A percentile compares a stretch with the other conserved stretches of the same genome.
phyloP scores from a whole-genome alignment of 2,888 invertebrate genomes.

The Girardia tigrina region DNA sequence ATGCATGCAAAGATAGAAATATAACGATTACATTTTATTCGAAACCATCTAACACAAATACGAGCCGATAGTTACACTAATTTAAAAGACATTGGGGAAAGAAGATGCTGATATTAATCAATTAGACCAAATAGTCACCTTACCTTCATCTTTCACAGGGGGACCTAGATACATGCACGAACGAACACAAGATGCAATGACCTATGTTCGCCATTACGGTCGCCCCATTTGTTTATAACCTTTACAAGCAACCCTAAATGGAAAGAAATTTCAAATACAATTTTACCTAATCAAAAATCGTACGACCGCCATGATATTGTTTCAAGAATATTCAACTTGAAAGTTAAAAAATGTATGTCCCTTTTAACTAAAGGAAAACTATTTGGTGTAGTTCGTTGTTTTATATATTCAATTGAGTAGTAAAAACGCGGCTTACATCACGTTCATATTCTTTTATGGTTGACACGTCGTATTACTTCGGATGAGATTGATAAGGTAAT shows the following conservation, averaged over 20 bases:
- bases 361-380: conserved; percentile 37
- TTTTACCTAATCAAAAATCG: conserved; percentile 33
- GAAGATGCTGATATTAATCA: conserved; percentile 37
- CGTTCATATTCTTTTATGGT: conserved; percentile 40
- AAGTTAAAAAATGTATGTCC: conserved; percentile 35
- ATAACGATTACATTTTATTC: too few relatives aligned
- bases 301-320: conserved; percentile 36
- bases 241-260: conserved; percentile 38
- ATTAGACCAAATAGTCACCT: conserved; percentile 29
- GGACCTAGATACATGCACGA: conserved; percentile 46
- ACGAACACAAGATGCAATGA: conserved; percentile 50
- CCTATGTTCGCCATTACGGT: conserved; percentile 49
- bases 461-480: conserved; percentile 39
- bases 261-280: conserved; percentile 35
- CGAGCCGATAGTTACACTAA: conserved; percentile 39
- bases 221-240: conserved; percentile 47
- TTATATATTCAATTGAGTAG: conserved; percentile 41
- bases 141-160: conserved; percentile 43
- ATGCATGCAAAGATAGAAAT: too few relatives aligned
- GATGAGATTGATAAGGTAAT: conserved; percentile 37
- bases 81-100: conserved; percentile 39
- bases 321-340: conserved; percentile 37
- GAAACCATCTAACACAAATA: too few relatives aligned
- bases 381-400: conserved; percentile 39
- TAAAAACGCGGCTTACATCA: conserved; percentile 44